Evolutionary conservation across 2,888 invertebrate genomes (phyloP).

Genomic region (Craniophora ligustri): DNA sequence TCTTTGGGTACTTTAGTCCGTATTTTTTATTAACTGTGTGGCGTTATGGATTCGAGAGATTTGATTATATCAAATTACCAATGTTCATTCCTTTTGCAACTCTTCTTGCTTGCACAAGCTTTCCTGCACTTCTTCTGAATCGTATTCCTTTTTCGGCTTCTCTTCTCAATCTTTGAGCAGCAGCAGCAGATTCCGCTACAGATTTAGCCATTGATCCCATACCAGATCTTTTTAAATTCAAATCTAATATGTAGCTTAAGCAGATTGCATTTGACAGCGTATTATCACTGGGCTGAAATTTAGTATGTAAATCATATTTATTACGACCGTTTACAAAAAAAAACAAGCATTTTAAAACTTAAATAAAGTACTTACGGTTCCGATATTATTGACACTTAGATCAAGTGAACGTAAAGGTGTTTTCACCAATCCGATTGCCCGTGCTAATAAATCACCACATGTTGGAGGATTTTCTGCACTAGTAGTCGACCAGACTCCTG

Average conservation of each 20-base stretch:
- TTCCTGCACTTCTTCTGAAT: conserved; percentile 82
- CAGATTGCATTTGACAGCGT: conserved; percentile 82
- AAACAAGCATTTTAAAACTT: too few species aligned
- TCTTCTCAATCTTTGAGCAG: conserved; percentile 79
- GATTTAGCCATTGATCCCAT: conserved; percentile 81
- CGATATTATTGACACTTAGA: conserved; percentile 84
- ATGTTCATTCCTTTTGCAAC: conserved; percentile 85
- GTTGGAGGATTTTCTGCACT: conserved; percentile 83
- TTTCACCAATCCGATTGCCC: conserved; percentile 84
- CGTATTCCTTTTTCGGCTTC: conserved; percentile 83
- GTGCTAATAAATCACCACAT: conserved; percentile 83
- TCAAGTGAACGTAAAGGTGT: conserved; percentile 83
- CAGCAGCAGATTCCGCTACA: conserved; percentile 82
- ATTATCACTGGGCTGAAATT: conserved; percentile 77
- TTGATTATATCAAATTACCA: conserved; percentile 58
- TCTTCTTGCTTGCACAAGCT: conserved; percentile 81
- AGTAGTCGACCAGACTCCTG: conserved; percentile 85
- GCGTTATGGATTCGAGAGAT: too few species aligned
- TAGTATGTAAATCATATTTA: not conserved
- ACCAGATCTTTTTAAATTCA: conserved; percentile 84
- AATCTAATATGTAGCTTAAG: conserved; percentile 79
- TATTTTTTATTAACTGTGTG: not conserved
- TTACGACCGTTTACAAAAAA: too few species aligned
- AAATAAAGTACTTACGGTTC: conserved; percentile 71
- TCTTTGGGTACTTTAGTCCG: too few species aligned